Conservation (phyloP, 2,888 invertebrate species). For the Allacma fusca region DNA sequence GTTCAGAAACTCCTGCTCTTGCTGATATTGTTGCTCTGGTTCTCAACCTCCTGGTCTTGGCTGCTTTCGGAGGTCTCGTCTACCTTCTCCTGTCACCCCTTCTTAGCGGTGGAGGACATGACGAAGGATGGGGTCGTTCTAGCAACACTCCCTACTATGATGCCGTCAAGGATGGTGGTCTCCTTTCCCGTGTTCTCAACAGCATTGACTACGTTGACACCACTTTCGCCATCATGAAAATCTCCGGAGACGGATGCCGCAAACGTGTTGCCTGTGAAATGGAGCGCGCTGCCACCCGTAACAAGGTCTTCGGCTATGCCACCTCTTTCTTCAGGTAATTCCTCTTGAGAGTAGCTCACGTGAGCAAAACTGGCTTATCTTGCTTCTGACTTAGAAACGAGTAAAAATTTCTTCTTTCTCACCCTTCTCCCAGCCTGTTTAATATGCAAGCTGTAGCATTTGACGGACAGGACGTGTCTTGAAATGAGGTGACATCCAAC, state of each 20-base stretch:
- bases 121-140: slow-evolving; percentile 61
- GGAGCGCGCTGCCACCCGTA: slow-evolving; percentile 61
- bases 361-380: background rate
- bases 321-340: slow-evolving; percentile 61
- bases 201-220: slow-evolving; percentile 62
- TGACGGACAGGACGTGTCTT: slow-evolving; percentile 20
- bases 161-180: slow-evolving; percentile 61
- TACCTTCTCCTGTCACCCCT: slow-evolving; percentile 61
- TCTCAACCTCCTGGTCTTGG: slow-evolving; percentile 61
- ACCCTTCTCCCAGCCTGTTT: background rate
- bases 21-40: slow-evolving; percentile 62
- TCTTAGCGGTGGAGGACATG: slow-evolving; percentile 60
- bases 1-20: slow-evolving; percentile 61
- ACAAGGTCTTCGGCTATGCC: slow-evolving; percentile 62
- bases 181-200: slow-evolving; percentile 61
- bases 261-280: slow-evolving; percentile 62
- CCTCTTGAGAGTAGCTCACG: background rate
- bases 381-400: background rate
- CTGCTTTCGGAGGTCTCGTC: slow-evolving; percentile 61
- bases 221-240: slow-evolving; percentile 62
- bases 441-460: background rate
- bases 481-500: slow-evolving; percentile 35
- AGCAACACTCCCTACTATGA: slow-evolving; percentile 61
- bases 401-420: background rate
- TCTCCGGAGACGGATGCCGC: slow-evolving; percentile 62